Evolutionary conservation across 1,140 invertebrate species (phyloP), one percentile per base, ranked within the genome.

Genomic region (Nasonia vitripennis): DNA sequence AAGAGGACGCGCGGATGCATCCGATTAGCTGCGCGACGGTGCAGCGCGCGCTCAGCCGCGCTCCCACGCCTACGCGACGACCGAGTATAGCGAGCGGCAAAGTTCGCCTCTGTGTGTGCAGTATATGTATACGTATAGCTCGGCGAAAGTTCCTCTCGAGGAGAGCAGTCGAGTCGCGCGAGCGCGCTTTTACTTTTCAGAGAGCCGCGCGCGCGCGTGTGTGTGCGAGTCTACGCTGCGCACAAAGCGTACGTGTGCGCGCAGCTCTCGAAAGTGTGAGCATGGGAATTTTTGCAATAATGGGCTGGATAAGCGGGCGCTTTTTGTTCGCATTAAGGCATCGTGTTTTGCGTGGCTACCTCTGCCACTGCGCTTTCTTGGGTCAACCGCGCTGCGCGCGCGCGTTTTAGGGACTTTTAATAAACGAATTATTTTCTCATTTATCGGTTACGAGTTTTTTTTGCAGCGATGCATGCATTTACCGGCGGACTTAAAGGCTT

Each of bases 261-360:
- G 14, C 23, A 45, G 20, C 67, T 34, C 67, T 34, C 31, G 55
- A 83, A 70, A 73, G 78, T 68, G 78, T 20, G 78, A 81, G 78
- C 73, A 75, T 85, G 84, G 79, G 84, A 85, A 85, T 85, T 85
- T 85, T 85, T 81, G 84, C 78, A 75, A 84, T 78, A 84, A 84
- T 78, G 62, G 74, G n/a, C 62, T 31, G 74, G 37, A 51, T 55
- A 34, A 74, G 68, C 67, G 70, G n/a, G 12, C 14, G 77, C 68
- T 85, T 84, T 84, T 84, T 78, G 14, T 81, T 37, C 78, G 17
- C 51, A 31, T 79, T 79, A 62, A 62, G 27, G 78, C 17, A 4
- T 68, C 68, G 45, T 10, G 68, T 51, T 71, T 81, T 73, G 51
- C 23, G 5, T 62, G 17, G 10, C 45, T 23, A 68, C 51, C 7